Evolutionary conservation across 2,888 invertebrate genomes (phyloP).

Genomic region (Melipona bicolor): DNA sequence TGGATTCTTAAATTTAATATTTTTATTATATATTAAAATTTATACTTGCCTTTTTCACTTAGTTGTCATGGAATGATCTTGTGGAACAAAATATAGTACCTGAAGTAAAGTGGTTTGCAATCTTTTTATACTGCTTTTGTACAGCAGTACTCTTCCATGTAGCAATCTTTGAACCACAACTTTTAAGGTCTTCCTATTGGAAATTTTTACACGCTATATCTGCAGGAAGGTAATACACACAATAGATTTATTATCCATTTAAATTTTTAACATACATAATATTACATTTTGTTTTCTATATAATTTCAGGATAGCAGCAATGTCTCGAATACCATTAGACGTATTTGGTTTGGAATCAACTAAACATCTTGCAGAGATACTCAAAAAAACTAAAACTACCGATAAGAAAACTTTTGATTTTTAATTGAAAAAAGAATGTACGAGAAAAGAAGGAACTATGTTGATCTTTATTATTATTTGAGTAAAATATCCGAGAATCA

Average conservation of each 20-base stretch:
- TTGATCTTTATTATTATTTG: constrained; percentile 18
- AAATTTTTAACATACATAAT: not conserved
- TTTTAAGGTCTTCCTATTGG: constrained; percentile 92
- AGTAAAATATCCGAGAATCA: not conserved
- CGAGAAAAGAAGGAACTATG: not conserved
- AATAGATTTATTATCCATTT: not conserved
- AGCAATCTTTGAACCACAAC: constrained; percentile 91
- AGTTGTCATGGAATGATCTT: constrained; percentile 91
- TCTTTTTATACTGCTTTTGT: constrained; percentile 90
- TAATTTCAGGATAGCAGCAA: constrained; percentile 86
- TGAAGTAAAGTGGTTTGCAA: constrained; percentile 88
- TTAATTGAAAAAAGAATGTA: constrained; percentile 66
- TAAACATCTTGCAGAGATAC: constrained; percentile 84
- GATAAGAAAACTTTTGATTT: constrained; percentile 77
- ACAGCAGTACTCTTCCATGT: constrained; percentile 92
- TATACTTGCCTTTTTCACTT: constrained; percentile 67
- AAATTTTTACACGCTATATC: constrained; percentile 91
- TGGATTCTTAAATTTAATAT: not conserved
- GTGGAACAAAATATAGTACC: constrained; percentile 88
- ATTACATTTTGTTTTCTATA: not conserved
- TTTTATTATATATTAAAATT: not conserved
- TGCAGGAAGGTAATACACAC: constrained; percentile 86
- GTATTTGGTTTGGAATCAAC: constrained; percentile 87
- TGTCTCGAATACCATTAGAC: constrained; percentile 87
- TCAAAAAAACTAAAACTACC: constrained; percentile 84